Conservation (phyloP, 1,140 invertebrate genomes). For the Nomia melanderi region DNA sequence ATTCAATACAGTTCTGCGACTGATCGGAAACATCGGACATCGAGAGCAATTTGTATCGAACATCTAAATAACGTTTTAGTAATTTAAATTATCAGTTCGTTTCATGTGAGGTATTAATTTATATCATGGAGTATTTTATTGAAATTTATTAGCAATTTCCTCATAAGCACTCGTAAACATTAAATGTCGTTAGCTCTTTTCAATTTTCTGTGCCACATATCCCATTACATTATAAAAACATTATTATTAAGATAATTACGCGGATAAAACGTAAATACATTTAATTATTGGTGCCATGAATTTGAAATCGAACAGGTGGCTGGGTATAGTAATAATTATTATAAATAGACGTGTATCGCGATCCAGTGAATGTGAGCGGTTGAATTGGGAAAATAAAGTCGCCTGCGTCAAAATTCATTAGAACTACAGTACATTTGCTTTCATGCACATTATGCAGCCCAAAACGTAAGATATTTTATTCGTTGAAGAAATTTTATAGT, state of each 20-base stretch:
- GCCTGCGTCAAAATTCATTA: too few relatives aligned
- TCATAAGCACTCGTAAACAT: background rate
- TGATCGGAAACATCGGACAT: too few relatives aligned
- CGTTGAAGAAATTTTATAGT: too few relatives aligned
- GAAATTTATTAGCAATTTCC: background rate
- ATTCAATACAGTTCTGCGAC: too few relatives aligned
- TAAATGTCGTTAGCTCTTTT: background rate
- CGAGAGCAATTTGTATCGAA: too few relatives aligned
- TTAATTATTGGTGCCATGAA: background rate
- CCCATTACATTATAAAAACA: background rate
- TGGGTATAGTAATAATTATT: background rate
- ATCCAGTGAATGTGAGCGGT: background rate
- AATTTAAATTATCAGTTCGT: too few relatives aligned
- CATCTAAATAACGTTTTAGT: too few relatives aligned
- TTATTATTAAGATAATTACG: background rate
- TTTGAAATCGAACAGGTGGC: constrained; percentile 1
- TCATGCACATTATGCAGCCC: too few relatives aligned
- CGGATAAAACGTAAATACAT: background rate
- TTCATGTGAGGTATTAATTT: too few relatives aligned
- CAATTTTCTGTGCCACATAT: background rate
- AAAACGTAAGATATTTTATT: too few relatives aligned
- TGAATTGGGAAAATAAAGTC: too few relatives aligned
- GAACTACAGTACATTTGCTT: too few relatives aligned
- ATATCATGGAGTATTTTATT: background rate
- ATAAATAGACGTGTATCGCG: background rate